Evolutionary conservation across 1,140 invertebrate species (phyloP).

Genomic region (Chionoecetes opilio): DNA sequence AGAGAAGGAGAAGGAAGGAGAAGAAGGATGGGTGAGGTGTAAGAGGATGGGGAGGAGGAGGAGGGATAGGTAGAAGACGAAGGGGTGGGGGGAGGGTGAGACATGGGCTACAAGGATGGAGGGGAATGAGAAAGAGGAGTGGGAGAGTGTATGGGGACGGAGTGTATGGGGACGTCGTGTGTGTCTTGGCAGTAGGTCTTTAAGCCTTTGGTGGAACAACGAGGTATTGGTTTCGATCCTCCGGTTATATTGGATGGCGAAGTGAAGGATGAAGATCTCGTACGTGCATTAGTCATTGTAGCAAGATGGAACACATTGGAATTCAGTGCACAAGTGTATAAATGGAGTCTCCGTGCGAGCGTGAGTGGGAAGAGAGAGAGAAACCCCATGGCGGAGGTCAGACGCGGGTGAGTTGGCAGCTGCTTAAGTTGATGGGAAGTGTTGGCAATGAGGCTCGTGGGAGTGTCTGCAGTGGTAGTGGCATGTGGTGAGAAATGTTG

Average conservation of each 20-base stretch:
- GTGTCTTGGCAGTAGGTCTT: slow-evolving; percentile 38
- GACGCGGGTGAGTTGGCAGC: slow-evolving; percentile 22
- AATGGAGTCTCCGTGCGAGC: neutral
- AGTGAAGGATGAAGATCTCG: neutral
- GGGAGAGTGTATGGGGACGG: slow-evolving; percentile 39
- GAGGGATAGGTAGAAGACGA: neutral
- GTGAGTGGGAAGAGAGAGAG: slow-evolving; percentile 1
- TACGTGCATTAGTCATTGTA: slow-evolving; percentile 14
- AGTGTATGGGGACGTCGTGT: slow-evolving; percentile 34
- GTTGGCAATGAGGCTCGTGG: slow-evolving; percentile 24
- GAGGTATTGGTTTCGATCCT: slow-evolving; percentile 59
- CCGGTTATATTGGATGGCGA: slow-evolving; percentile 32
- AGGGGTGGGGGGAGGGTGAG: neutral
- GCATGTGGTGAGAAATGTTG: slow-evolving; percentile 28
- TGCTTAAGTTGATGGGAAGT: slow-evolving; percentile 28
- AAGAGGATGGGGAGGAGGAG: neutral
- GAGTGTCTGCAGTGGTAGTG: slow-evolving; percentile 25
- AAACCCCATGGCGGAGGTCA: slow-evolving; percentile 24
- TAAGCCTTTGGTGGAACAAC: slow-evolving; percentile 47
- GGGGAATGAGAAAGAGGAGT: neutral
- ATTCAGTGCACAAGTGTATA: slow-evolving; percentile 29
- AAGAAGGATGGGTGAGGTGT: neutral
- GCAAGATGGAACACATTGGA: slow-evolving; percentile 30
- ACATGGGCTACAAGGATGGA: neutral
- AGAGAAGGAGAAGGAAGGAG: neutral